A percentile compares a stretch with the other conserved stretches of the same genome.
These are phyloP conservation scores for Varecia variegata DNA, from an alignment of 2,797 vertebrate species.

Conservation along the genomic window DNA sequence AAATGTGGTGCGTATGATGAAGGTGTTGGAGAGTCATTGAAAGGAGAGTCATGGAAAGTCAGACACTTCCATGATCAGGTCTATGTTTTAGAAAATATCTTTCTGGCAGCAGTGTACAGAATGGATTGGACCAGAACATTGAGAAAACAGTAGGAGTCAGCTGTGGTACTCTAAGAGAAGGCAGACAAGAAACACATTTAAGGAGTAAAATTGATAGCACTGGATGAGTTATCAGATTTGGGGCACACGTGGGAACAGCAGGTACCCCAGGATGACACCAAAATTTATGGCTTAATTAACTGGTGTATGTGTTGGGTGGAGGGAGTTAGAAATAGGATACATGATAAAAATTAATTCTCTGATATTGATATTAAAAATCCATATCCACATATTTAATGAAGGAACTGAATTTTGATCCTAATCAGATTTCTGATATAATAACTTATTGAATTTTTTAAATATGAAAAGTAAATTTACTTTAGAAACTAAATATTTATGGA, in stretches of 20 bases:
- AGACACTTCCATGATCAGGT: neutral
- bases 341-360: neutral
- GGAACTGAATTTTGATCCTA: neutral
- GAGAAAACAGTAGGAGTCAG: neutral
- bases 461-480: neutral
- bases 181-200: neutral
- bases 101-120: neutral
- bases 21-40: neutral
- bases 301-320: neutral
- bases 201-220: neutral
- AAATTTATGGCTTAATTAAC: neutral
- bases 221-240: neutral
- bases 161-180: neutral
- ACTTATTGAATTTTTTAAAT: neutral
- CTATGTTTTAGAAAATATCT: neutral
- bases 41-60: neutral
- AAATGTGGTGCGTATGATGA: neutral
- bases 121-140: neutral
- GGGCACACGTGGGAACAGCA: neutral
- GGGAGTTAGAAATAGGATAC: neutral
- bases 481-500: neutral
- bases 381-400: slow-evolving; percentile 2
- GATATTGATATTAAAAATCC: neutral
- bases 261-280: neutral
- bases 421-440: slow-evolving; percentile 1